Base-by-base conservation (phyloP, 2,113 vertebrate genomes). In the Odobenus rosmarus region DNA sequence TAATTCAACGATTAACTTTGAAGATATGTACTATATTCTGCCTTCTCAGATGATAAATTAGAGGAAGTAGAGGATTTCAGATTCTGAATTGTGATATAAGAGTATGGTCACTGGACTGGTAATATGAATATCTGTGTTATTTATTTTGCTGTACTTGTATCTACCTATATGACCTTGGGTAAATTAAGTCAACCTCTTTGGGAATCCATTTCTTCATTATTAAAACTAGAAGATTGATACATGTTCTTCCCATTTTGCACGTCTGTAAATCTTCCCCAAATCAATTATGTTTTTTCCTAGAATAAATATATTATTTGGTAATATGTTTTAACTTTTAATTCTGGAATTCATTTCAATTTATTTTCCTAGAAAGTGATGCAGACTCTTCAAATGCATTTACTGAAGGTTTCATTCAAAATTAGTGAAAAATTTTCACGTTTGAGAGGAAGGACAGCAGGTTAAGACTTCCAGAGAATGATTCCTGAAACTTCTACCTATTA, bases 1-100 rank as follows among this genome's bases (percentile, higher is more conserved):
- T 62, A 97, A 94, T 95, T 95, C 49, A 95, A 59, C 4, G 83
- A 59, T 76, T 93, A 96, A 28, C 21, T 61, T 93, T 87, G 69
- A 97, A 92, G 18, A 5, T 39, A 79, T 51, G 4, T 72, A 74
- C 13, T 59, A 18, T 18, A 57, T 15, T 80, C 21, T 79, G 33
- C 14, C 55, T 90, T 94, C 28, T 85, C 57, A 39, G n/a, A 26
- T 39, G 83, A 74, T 46, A 76, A 61, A 28, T 77, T 94, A 21
- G 12, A 82, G 18, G 87, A 93, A 67, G 8, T 42, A 42, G 61
- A 93, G 7, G 16, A 79, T 13, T n/a, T 82, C 55, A 79, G 5
- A 79, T 92, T 91, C 3, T 95, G n/a, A 74, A 72, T 51, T 93
- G 42, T 76, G 8, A 1, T 74, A 1, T 33, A 42, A 5, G 4